Evolutionary conservation across 2,888 invertebrate species (phyloP), one percentile per base, ranked within the genome.

Genomic region (Eustalomyia histrio): DNA sequence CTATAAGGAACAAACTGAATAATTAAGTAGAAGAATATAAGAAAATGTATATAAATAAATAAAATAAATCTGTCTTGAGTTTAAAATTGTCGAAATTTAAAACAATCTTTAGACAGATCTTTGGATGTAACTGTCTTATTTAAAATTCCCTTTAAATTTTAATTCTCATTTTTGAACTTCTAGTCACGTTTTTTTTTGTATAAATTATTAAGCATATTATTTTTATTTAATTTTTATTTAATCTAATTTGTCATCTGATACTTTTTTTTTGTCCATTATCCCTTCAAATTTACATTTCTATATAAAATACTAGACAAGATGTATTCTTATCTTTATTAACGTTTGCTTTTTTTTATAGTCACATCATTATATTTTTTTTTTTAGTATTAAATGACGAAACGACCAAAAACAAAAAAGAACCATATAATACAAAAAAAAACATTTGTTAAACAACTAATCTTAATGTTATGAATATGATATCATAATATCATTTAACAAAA

Each of bases 401-500:
- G 53, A 58, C 39, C 17, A 60, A 16, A 39, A 39, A 33, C 3
- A 6, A 14, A 8, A 29, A 18, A 57, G 57, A 57, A n/a, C 24
- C 4, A 18, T 35, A 21, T 21, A 21, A 21, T 7, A 50, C n/a
- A 4, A 55, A 14, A 43, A n/a, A 63, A 55, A 43, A 75, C 74
- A 67, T 67, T 75, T 75, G 74, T 75, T 60, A 67, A 75, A 67
- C 67, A 75, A 29, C 58, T 29, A 43, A 67, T 60, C 43, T 43
- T 43, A 43, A 43, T 43, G 43, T 43, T 67, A 14, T 60, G 17
- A 29, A 75, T 60, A 39, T 39, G 43, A 74, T 65, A 57, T 65
- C 43, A 35, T 4, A 29, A 64, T 64, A 29, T 6, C 43, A 64
- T 4, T 18, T 18, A 63, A 43, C 43, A 14, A 43, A 4, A 43